Base-by-base conservation (phyloP, 2,888 invertebrate genomes). In the Synergus gifuensis region DNA sequence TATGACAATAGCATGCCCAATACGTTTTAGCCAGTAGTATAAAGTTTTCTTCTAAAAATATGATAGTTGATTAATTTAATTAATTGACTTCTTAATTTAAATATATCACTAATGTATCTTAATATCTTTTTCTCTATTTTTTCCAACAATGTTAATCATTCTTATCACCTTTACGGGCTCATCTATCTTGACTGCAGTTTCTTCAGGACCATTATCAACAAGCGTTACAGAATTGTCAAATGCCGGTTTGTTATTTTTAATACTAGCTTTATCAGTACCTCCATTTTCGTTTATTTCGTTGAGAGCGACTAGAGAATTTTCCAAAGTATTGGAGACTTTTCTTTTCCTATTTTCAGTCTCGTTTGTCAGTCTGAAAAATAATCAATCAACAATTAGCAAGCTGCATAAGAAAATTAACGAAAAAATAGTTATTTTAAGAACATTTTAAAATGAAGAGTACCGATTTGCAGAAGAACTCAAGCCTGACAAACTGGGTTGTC, bases 1-100 rank as follows among this genome's bases (percentile, higher is more conserved):
- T 58, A 94, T 92, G 0, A 94, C 91, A 8, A 96, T 87, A 88
- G 95, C 95, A 87, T 94, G 92, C 69, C 94, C 93, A 84, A 93
- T 93, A 0, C 84, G 81, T 62, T 77, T 82, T 77, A 84, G 84
- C 85, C 85, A 85, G 79, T 76, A 42, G 3, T 36, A 40, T 11
- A 78, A 5, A 14, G 1, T 28, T 12, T 78, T 81, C 40, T 77
- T 73, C 79, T 82, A 63, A 78, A 78, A 80, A 54, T 62, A 54
- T 40, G 28, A 64, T 66, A 78, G 60, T 80, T 67, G 76, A 79
- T 78, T 78, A 79, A 80, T 81, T n/a, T 11, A 62, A 78, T 46
- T 63, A 36, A 36, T 36, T 36, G 36, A 36, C 5, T 36, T 36
- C 36, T 36, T 36, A 36, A 36, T 36, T 36, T 4, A 36, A 36